Percentiles rank a stretch among this genome's conserved stretches.
Evolutionary conservation across 2,113 vertebrate species (phyloP).

Genomic region (Sorex araneus): DNA sequence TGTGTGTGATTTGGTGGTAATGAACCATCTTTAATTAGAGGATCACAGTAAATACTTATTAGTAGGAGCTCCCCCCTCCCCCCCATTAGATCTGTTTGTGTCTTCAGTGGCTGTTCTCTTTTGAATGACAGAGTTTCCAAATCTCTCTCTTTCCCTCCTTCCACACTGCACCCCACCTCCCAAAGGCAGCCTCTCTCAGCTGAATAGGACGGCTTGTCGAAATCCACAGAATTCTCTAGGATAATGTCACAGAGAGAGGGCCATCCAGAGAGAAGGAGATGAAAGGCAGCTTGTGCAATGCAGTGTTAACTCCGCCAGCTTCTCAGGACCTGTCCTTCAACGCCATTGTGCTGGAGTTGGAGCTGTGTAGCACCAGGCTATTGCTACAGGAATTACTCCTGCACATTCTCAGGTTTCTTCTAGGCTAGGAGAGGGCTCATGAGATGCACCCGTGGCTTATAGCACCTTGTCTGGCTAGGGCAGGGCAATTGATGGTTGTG

Average conservation of each 20-base stretch:
- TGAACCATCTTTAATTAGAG: background rate
- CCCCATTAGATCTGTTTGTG: background rate
- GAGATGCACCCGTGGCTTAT: background rate
- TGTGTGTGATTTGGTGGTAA: background rate
- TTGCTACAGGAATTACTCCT: background rate
- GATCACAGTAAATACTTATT: background rate
- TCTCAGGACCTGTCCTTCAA: background rate
- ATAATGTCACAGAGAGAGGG: background rate
- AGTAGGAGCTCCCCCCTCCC: background rate
- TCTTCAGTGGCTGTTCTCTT: background rate
- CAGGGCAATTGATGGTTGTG: background rate
- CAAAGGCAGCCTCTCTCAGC: background rate
- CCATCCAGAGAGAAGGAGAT: background rate
- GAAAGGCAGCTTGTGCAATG: background rate
- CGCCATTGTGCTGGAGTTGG: background rate
- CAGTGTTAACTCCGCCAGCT: background rate
- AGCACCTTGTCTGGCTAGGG: background rate
- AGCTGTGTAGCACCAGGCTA: background rate
- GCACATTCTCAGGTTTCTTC: background rate
- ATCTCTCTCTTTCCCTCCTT: background rate
- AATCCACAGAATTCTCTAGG: background rate
- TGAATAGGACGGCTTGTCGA: background rate
- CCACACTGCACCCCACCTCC: background rate
- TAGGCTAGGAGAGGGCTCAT: background rate
- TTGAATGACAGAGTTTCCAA: background rate